These are phyloP conservation scores for Euwallacea fornicatus DNA, from an alignment of 1,140 invertebrate species.

Conservation along the genomic window DNA sequence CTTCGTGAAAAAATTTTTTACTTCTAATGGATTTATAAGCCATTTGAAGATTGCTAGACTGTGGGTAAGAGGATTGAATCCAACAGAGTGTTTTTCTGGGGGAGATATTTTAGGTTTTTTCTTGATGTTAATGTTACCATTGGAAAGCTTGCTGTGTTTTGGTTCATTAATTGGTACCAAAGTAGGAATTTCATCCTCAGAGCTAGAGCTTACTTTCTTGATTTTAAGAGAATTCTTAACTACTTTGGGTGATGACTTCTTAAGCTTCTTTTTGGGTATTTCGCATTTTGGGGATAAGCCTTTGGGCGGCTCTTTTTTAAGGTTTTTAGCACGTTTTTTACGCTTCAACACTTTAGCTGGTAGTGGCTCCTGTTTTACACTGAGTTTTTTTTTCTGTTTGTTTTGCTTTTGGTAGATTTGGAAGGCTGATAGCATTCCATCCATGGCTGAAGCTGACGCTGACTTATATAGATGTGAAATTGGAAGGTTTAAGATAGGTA, in stretches of 20 bases:
- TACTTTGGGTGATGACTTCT: neutral
- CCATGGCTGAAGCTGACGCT: neutral
- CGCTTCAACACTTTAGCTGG: neutral
- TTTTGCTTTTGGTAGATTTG: slow-evolving; percentile 18
- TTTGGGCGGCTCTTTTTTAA: neutral
- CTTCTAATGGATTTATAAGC: slow-evolving; percentile 68
- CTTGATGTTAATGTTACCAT: neutral
- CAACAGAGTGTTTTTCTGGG: neutral
- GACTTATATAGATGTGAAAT: no score
- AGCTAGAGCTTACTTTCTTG: slow-evolving; percentile 1
- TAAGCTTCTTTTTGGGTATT: no score
- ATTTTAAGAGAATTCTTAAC: neutral
- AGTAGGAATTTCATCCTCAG: slow-evolving; percentile 25
- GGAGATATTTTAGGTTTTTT: neutral
- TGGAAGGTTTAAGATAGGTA: no score
- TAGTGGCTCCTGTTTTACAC: neutral
- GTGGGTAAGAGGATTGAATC: slow-evolving; percentile 29
- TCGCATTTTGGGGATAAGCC: no score
- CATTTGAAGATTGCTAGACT: slow-evolving; percentile 62
- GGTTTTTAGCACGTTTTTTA: neutral
- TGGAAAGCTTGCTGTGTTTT: neutral
- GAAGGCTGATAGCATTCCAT: slow-evolving; percentile 16
- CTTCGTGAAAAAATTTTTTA: slow-evolving; percentile 65
- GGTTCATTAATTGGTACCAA: slow-evolving; percentile 14
- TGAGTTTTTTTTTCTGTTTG: slow-evolving; percentile 13